These are phyloP conservation scores for Melanogrammus aeglefinus DNA, from an alignment of 2,797 vertebrate species.

Conservation along the genomic window DNA sequence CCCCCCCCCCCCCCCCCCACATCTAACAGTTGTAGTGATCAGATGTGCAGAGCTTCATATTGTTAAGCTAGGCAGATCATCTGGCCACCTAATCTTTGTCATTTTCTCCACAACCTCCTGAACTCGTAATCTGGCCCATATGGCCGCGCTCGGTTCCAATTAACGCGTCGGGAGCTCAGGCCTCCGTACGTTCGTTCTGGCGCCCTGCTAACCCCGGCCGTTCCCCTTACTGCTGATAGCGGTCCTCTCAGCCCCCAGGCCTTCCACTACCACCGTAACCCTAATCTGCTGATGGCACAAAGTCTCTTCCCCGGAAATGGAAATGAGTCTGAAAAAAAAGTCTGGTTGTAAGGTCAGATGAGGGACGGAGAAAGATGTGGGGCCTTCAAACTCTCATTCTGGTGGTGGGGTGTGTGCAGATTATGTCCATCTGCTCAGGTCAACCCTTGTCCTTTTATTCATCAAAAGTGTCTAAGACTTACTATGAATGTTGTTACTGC, in stretches of 20 bases:
- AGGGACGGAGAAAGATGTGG: slow-evolving; percentile 40
- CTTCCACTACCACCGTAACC: slow-evolving; percentile 72
- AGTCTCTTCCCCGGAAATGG: slow-evolving; percentile 60
- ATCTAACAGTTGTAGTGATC: slow-evolving; percentile 21
- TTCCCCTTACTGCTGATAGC: slow-evolving; percentile 69
- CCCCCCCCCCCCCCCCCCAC: slow-evolving; percentile 7
- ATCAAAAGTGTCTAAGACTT: too few relatives aligned
- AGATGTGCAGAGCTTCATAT: slow-evolving; percentile 48
- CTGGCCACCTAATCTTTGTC: slow-evolving; percentile 67
- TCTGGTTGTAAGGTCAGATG: slow-evolving; percentile 44
- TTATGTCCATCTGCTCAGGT: too few relatives aligned
- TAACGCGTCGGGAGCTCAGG: slow-evolving; percentile 61
- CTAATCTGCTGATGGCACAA: slow-evolving; percentile 83
- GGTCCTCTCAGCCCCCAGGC: slow-evolving; percentile 57
- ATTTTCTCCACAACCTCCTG: slow-evolving; percentile 60
- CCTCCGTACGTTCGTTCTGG: slow-evolving; percentile 45
- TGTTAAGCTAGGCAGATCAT: slow-evolving; percentile 70
- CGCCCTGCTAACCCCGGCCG: slow-evolving; percentile 57
- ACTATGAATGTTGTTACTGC: too few relatives aligned
- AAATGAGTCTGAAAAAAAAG: slow-evolving; percentile 49
- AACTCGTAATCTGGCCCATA: slow-evolving; percentile 76
- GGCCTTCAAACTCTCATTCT: slow-evolving; percentile 8
- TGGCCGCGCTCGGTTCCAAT: slow-evolving; percentile 67
- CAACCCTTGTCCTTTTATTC: too few relatives aligned
- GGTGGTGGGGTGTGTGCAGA: too few relatives aligned